Evolutionary conservation across 2,888 invertebrate genomes (phyloP), one percentile per base, ranked within the genome.

Genomic region (Seira musarum): DNA sequence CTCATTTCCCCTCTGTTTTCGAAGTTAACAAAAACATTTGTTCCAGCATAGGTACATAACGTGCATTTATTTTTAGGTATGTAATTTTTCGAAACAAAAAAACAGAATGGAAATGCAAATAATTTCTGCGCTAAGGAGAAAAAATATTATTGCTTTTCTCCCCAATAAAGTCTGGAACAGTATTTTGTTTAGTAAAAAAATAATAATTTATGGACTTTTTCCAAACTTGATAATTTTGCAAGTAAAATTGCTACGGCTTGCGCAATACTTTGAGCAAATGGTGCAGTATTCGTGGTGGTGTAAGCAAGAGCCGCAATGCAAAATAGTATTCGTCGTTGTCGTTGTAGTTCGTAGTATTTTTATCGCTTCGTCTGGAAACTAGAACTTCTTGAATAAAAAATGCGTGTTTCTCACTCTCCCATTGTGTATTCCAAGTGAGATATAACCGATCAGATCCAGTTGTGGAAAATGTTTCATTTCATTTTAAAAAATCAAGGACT

Each of bases 201-300:
- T 57, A 35, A 70, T 77, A 77, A 77, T 70, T 77, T 77, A 77
- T 77, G 65, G 57, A 60, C 57, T 77, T 65, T 74, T 74, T 40
- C 69, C 60, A 64, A 70, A 66, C 67, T 60, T 19, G 63, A 63
- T 68, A 61, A 46, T 60, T 66, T 74, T 74, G 60, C 65, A 67
- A 46, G 68, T 68, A 69, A 76, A 69, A 68, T 76, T 61, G n/a
- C n/a, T n/a, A n/a, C n/a, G n/a, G n/a, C n/a, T n/a, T n/a, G 75
- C 61, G 60, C 8, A 30, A 30, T 8, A 8, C 30, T 30, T 8
- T 8, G 8, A n/a, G n/a, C n/a, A 8, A 30, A 30, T 30, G 30
- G 30, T 30, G 30, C 30, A 30, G 30, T 30, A 8, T 30, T 30
- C 2, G 30, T 49, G 15, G 49, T n/a, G n/a, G n/a, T 49, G 49